These are phyloP conservation scores for Actinostola sp. DNA, from an alignment of 92 coral and sea anemone species.

Conservation along the genomic window DNA sequence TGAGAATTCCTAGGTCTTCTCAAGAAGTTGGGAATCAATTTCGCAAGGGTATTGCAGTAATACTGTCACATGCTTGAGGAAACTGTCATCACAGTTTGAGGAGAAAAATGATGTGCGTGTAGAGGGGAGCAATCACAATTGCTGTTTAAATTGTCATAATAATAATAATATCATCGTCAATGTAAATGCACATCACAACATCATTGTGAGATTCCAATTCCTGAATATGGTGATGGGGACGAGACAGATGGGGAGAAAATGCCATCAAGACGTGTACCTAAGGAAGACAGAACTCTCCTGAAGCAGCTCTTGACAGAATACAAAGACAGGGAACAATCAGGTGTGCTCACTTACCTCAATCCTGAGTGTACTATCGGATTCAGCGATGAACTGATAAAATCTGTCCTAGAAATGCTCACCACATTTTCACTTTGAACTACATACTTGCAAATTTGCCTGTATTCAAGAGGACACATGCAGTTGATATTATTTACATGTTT, in stretches of 20 bases:
- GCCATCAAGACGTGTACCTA: constrained; percentile 3
- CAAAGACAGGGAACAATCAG: background rate
- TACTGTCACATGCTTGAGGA: constrained; percentile 44
- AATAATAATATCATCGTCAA: too few species aligned
- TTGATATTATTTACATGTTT: constrained; percentile 40
- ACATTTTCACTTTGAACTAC: constrained; percentile 26
- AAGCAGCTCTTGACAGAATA: constrained; percentile 27
- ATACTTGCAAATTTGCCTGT: constrained; percentile 23
- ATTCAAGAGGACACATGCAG: constrained; percentile 40
- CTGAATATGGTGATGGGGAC: background rate
- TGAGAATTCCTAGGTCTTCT: too few species aligned
- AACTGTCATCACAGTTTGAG: constrained; percentile 22
- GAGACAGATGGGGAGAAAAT: background rate
- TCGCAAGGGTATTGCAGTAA: constrained; percentile 35
- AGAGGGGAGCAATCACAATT: constrained; percentile 17
- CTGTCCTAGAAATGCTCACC: constrained; percentile 19
- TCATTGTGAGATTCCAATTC: constrained; percentile 26
- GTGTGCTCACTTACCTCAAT: background rate
- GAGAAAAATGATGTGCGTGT: background rate
- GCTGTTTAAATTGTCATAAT: constrained; percentile 49
- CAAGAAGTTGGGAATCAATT: too few species aligned
- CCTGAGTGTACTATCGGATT: constrained; percentile 38
- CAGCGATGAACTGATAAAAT: constrained; percentile 7
- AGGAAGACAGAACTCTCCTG: constrained; percentile 20
- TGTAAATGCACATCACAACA: constrained; percentile 23